These are phyloP conservation scores for Calidris pugnax DNA, from an alignment of 2,113 vertebrate species.

Conservation along the genomic window DNA sequence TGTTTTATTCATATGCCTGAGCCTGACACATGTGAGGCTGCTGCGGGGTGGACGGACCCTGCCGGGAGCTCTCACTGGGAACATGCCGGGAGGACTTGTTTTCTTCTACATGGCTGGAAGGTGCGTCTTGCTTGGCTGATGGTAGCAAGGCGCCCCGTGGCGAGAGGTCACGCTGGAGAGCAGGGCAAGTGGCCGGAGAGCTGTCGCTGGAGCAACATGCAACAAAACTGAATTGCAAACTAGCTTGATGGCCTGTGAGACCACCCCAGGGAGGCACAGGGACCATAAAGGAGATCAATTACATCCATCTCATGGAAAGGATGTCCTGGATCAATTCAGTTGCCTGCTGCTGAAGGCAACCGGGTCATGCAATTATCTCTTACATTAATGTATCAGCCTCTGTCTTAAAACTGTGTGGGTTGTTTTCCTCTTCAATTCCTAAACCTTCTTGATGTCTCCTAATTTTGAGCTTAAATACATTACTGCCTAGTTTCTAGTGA, in stretches of 20 bases:
- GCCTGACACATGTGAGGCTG: neutral
- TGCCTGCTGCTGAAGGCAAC: neutral
- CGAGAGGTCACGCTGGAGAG: neutral
- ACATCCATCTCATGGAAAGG: neutral
- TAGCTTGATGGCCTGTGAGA: neutral
- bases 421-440: neutral
- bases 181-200: neutral
- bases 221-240: neutral
- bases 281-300: neutral
- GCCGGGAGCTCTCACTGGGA: neutral
- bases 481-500: neutral
- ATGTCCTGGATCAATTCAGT: neutral
- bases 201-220: neutral
- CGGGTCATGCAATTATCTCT: neutral
- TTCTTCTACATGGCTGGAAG: neutral
- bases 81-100: rapidly evolving
- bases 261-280: neutral
- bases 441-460: neutral
- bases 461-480: neutral
- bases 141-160: rapidly evolving
- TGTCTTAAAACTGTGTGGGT: neutral
- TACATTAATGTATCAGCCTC: neutral
- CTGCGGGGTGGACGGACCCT: rapidly evolving
- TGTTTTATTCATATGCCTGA: neutral
- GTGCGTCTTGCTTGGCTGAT: neutral